Base-by-base conservation (phyloP, 2,888 invertebrate species). In the Smittia sp. region DNA sequence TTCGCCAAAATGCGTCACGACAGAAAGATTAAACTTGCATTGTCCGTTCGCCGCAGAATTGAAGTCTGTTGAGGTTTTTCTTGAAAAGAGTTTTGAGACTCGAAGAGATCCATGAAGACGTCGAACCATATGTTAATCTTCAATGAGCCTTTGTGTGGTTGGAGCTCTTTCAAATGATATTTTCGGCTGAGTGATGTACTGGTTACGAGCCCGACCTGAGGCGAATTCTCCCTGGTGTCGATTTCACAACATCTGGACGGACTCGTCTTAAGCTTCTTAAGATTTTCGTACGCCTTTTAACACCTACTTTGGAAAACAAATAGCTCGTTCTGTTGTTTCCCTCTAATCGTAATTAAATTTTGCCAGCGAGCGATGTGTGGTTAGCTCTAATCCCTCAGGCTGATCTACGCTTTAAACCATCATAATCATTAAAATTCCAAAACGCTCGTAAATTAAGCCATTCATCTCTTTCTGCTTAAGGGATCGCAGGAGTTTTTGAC, bases 51-150 rank as follows among this genome's bases (percentile, higher is more conserved):
- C 62, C 72, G 38, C 72, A 72, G 52, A 27, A 72, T 62, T 72
- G 58, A 58, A 72, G 72, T 72, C 72, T 58, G 4, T 62, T 72
- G 72, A 72, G 72, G 72, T 72, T 72, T 72, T 52, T 27, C 18
- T 54, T 70, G 52, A 52, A 58, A 46, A 22, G 25, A 22, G 7
- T 63, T 63, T 22, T 15, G 18, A 22, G 7, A n/a, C 18, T 54
- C 15, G 7, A 6, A 7, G 54, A 6, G n/a, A n/a, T n/a, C 9
- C 27, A 13, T 22, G n/a, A 67, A 39, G 20, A 52, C 15, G 52
- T 15, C 52, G 52, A 15, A n/a, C 52, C 52, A 52, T 52, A 52
- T 67, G 67, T 18, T 39, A 67, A 67, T 39, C 22, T 39, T 67
- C 22, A 68, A 41, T 39, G 25, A n/a, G 22, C 24, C 41, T 41